Conservation (phyloP, 2,113 vertebrate genomes). For the Ammodytes marinus region DNA sequence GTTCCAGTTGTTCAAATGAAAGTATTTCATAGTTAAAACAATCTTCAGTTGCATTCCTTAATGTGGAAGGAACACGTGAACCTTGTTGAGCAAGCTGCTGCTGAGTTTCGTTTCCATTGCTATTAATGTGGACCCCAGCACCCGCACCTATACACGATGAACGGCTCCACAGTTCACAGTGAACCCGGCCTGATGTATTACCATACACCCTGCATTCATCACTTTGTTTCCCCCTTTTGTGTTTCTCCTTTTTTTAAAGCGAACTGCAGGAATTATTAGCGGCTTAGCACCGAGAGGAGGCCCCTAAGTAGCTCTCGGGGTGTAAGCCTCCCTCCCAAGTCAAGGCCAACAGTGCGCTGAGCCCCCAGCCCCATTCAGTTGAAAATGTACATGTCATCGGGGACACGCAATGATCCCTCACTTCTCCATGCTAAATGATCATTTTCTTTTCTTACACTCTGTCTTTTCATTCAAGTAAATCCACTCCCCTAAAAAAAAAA, state of each 20-base stretch:
- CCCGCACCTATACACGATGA: conserved; percentile 5
- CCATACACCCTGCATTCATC: conserved; percentile 70
- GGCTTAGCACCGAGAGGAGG: conserved; percentile 80
- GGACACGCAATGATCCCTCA: conserved; percentile 76
- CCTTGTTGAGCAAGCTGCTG: conserved; percentile 19
- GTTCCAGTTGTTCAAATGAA: too few relatives aligned
- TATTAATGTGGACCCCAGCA: conserved; percentile 22
- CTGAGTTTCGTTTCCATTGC: not conserved
- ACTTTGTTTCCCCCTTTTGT: conserved; percentile 80
- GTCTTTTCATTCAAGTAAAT: conserved; percentile 74
- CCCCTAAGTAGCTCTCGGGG: conserved; percentile 78
- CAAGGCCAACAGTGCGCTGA: conserved; percentile 69
- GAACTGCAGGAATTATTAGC: conserved; percentile 83
- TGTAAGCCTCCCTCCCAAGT: conserved; percentile 80
- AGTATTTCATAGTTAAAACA: not conserved
- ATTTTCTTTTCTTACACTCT: conserved; percentile 67
- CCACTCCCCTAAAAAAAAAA: conserved; percentile 56
- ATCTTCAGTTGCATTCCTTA: not conserved
- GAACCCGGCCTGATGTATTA: conserved; percentile 48
- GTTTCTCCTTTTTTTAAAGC: conserved; percentile 60
- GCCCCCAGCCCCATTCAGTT: conserved; percentile 58
- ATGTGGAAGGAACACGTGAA: not conserved
- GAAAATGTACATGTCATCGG: conserved; percentile 77
- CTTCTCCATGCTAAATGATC: conserved; percentile 76
- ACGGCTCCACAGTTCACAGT: conserved; percentile 24